A percentile compares a stretch with the other conserved stretches of the same genome.
These are phyloP conservation scores for Scolopax rusticola DNA, from an alignment of 2,797 vertebrate species.

Conservation along the genomic window DNA sequence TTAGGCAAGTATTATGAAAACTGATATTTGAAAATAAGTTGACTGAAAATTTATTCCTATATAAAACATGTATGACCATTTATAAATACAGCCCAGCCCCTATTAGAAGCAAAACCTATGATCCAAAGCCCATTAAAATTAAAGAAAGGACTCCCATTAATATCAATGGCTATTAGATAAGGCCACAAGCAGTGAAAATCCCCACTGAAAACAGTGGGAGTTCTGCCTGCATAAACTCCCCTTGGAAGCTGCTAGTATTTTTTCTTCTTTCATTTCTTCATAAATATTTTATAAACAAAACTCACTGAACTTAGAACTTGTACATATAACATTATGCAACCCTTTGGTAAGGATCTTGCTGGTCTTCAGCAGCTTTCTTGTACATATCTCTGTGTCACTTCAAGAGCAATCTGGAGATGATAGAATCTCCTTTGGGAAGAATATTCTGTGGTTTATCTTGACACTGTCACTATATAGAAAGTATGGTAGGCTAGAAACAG, in stretches of 20 bases:
- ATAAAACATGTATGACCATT: not conserved
- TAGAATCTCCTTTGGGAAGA: constrained; percentile 62
- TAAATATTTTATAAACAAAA: constrained; percentile 54
- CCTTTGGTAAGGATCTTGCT: constrained; percentile 8
- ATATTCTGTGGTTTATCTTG: constrained; percentile 28
- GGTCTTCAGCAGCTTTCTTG: constrained; percentile 24
- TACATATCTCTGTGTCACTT: not conserved
- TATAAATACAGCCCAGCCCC: not conserved
- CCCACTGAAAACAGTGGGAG: not conserved
- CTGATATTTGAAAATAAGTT: not conserved
- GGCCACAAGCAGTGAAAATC: constrained; percentile 12
- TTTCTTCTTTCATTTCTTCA: constrained; percentile 18
- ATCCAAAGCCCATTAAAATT: constrained; percentile 9
- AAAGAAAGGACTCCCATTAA: not conserved
- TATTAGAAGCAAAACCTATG: not conserved
- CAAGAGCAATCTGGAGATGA: constrained; percentile 26
- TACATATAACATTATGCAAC: not conserved
- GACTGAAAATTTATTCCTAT: not conserved
- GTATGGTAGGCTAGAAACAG: constrained; percentile 41
- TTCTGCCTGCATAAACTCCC: not conserved
- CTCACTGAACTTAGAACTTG: constrained; percentile 29
- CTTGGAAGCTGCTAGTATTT: not conserved
- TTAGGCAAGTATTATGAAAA: not conserved
- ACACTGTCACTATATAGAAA: not conserved
- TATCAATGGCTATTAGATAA: constrained; percentile 5